Percentiles rank a stretch among this genome's conserved stretches.
These are phyloP conservation scores for Asteroscopus sphinx DNA, from an alignment of 2,888 invertebrate genomes.

Conservation along the genomic window DNA sequence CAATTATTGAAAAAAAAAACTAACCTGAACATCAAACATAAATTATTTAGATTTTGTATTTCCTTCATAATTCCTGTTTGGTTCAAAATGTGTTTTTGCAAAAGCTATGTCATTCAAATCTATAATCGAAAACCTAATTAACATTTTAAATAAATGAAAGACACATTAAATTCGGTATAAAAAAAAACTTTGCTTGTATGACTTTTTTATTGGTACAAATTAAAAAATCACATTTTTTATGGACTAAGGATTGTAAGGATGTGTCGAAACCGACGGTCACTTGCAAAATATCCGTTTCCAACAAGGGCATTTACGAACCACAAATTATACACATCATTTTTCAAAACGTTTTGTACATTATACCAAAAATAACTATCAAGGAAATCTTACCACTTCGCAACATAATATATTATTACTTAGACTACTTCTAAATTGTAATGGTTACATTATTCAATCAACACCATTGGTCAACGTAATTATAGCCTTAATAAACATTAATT, in stretches of 20 bases:
- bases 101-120: too few relatives aligned
- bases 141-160: too few relatives aligned
- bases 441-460: background rate
- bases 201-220: background rate
- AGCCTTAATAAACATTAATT: constrained; percentile 13
- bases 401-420: background rate
- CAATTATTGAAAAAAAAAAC: too few relatives aligned
- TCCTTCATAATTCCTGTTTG: too few relatives aligned
- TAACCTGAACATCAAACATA: too few relatives aligned
- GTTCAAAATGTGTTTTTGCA: too few relatives aligned
- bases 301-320: constrained; percentile 42
- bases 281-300: constrained; percentile 53
- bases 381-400: constrained; percentile 15
- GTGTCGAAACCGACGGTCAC: constrained; percentile 44
- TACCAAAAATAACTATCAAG: constrained; percentile 17
- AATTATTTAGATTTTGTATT: too few relatives aligned
- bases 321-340: constrained; percentile 44
- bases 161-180: too few relatives aligned
- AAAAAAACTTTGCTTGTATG: too few relatives aligned
- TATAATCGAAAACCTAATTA: too few relatives aligned
- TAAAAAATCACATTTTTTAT: constrained; percentile 7
- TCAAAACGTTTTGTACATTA: constrained; percentile 34
- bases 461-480: constrained; percentile 28
- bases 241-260: too few relatives aligned
- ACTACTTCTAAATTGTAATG: background rate